These are phyloP conservation scores for Ceryle rudis DNA, from an alignment of 2,797 vertebrate species.

Conservation along the genomic window DNA sequence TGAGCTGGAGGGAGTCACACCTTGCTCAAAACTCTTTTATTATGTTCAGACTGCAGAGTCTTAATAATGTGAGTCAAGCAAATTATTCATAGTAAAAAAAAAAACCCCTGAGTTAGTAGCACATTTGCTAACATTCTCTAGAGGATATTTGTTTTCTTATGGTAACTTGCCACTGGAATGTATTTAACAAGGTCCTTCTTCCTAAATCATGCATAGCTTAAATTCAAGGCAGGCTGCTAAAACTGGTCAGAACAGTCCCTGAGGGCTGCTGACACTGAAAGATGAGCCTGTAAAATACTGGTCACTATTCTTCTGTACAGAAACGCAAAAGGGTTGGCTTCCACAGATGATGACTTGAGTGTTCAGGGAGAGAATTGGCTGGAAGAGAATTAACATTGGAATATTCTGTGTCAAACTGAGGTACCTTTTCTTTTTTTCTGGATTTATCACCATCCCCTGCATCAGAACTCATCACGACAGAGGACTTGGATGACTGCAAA, in stretches of 20 bases:
- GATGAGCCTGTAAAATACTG: not conserved
- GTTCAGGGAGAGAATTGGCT: not conserved
- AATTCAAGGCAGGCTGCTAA: constrained; percentile 7
- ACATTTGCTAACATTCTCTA: not conserved
- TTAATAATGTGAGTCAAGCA: not conserved
- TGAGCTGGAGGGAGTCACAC: not conserved
- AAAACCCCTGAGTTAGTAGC: not conserved
- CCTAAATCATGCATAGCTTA: constrained; percentile 11
- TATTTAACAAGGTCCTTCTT: constrained; percentile 29
- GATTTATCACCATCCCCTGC: not conserved
- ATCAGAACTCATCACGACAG: not conserved
- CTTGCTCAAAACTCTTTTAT: not conserved
- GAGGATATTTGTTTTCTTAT: not conserved
- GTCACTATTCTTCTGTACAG: not conserved
- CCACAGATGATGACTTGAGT: not conserved
- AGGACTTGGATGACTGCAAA: not conserved
- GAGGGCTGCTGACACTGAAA: not conserved
- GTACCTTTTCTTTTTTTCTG: not conserved
- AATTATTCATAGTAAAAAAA: not conserved
- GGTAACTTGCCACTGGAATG: constrained; percentile 13
- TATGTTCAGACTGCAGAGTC: not conserved
- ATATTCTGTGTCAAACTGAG: not conserved
- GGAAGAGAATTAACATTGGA: not conserved
- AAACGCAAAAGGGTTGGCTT: not conserved
- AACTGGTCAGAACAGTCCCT: not conserved